Evolutionary conservation across 2,797 vertebrate species (phyloP).

Genomic region (Meda fulgida): DNA sequence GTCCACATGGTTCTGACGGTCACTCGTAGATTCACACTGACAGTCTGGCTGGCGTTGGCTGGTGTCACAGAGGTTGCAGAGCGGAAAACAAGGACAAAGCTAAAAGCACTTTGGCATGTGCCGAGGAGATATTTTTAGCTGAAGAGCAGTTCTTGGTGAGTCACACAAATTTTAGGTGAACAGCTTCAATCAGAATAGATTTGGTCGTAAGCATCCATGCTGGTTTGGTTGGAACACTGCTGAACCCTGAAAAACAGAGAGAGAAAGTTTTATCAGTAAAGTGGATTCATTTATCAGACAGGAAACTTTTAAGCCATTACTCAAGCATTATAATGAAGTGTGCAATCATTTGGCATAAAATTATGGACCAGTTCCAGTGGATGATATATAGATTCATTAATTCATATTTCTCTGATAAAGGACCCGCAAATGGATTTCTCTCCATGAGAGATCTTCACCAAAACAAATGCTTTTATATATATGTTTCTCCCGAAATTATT

Average conservation of each 20-base stretch:
- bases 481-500: conserved; percentile 2
- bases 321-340: conserved; percentile 27
- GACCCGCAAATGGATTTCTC: conserved; percentile 30
- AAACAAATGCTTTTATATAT: conserved; percentile 18
- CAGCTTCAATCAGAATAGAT: conserved; percentile 49
- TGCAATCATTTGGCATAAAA: conserved; percentile 31
- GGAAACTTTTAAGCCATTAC: neutral
- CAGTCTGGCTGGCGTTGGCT: neutral
- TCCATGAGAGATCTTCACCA: neutral
- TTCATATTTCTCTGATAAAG: conserved; percentile 10
- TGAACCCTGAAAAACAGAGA: conserved; percentile 39
- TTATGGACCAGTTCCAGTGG: neutral
- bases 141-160: conserved; percentile 49
- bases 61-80: conserved; percentile 23
- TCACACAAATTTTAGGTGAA: conserved; percentile 46
- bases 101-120: conserved; percentile 49
- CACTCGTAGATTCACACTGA: neutral
- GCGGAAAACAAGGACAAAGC: conserved; percentile 42
- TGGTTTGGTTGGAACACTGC: conserved; percentile 10
- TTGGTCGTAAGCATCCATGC: neutral
- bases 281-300: conserved; percentile 19
- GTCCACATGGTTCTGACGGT: neutral
- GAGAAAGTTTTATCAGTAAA: conserved; percentile 7
- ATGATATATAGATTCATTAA: conserved; percentile 33
- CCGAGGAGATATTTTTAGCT: conserved; percentile 51